Percentiles rank a stretch among this genome's conserved stretches.
Evolutionary conservation across 2,113 vertebrate genomes (phyloP).

Genomic region (Plotosus lineatus): DNA sequence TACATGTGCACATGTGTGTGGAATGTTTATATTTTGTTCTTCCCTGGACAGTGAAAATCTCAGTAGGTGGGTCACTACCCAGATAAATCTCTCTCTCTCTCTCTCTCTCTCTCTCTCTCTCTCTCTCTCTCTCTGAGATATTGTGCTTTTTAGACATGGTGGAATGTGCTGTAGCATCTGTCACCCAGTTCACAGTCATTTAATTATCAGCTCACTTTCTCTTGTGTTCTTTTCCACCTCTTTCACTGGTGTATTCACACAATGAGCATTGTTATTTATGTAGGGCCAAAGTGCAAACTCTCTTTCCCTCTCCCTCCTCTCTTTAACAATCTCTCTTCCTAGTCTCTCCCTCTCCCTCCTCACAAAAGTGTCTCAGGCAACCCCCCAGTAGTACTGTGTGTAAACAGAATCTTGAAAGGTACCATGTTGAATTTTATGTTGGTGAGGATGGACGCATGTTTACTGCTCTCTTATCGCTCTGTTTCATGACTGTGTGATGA

Average conservation of each 20-base stretch:
- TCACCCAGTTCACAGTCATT: constrained; percentile 87
- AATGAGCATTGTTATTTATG: constrained; percentile 62
- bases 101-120: background rate
- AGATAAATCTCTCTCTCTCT: constrained; percentile 64
- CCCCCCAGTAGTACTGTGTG: constrained; percentile 28
- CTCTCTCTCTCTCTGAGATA: background rate
- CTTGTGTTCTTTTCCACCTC: constrained; percentile 46
- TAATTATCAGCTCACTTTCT: constrained; percentile 81
- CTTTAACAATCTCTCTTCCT: constrained; percentile 13
- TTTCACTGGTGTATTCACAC: constrained; percentile 46
- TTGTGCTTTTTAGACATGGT: background rate
- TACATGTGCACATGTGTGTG: background rate
- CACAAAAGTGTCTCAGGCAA: constrained; percentile 21
- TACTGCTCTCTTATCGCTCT: background rate
- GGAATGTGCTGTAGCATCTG: constrained; percentile 85
- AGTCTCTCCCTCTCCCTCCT: background rate
- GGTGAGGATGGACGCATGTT: background rate
- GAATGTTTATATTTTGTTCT: background rate
- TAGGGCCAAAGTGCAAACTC: constrained; percentile 36
- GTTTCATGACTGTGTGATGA: background rate
- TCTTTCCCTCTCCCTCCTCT: constrained; percentile 17
- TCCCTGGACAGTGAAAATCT: constrained; percentile 10
- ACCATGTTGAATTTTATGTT: background rate
- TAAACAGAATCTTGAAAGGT: constrained; percentile 4
- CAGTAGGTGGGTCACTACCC: constrained; percentile 70